Conservation (phyloP, 2,113 vertebrate genomes). For the Pimephales promelas region DNA sequence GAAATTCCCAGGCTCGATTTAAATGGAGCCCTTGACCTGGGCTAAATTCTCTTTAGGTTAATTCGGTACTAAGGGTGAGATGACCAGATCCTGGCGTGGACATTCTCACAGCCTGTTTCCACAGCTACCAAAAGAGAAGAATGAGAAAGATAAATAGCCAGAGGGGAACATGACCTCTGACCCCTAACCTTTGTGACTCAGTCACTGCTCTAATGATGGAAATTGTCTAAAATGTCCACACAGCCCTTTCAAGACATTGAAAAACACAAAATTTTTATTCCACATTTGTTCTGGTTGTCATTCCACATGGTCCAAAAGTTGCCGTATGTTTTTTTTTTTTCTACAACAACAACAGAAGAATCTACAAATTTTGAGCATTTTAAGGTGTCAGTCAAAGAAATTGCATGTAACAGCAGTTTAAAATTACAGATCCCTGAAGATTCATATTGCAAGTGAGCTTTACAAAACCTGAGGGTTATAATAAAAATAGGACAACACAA, state of each 20-base stretch:
- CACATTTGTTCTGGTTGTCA: background rate
- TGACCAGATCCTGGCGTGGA: background rate
- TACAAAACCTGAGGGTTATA: background rate
- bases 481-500: background rate
- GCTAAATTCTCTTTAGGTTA: slow-evolving; percentile 18
- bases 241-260: background rate
- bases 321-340: background rate
- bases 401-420: background rate
- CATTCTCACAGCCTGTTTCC: slow-evolving; percentile 18
- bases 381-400: background rate
- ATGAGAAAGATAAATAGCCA: slow-evolving; percentile 35
- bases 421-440: background rate
- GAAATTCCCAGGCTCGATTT: slow-evolving; percentile 5
- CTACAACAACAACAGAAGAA: background rate
- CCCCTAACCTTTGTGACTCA: background rate
- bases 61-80: background rate
- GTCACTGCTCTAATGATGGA: slow-evolving; percentile 4
- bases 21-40: slow-evolving; percentile 2
- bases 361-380: background rate
- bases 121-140: slow-evolving; percentile 13
- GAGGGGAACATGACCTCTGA: slow-evolving; percentile 20
- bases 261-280: background rate
- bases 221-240: slow-evolving; percentile 20
- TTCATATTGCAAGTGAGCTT: background rate
- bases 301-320: background rate